Base-by-base conservation (phyloP, 1,140 invertebrate species). In the Drosophila lacteicornis region DNA sequence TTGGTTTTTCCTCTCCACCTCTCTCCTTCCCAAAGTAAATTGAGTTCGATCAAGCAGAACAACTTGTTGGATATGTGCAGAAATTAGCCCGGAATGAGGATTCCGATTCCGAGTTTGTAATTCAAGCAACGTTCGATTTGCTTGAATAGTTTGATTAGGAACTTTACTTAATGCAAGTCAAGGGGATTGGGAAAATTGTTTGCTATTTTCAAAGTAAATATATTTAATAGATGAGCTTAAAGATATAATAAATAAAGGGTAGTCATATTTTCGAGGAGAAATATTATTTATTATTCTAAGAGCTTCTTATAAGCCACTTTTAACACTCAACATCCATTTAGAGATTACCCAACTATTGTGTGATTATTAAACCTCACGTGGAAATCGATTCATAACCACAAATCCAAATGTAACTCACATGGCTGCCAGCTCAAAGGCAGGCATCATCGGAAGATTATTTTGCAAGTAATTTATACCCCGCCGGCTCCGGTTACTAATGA, bases 11-110 rank as follows among this genome's bases (percentile, higher is more conserved):
- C 19, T 42, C 33, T 17, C 27, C 25, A 25, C 36, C 27, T 22
- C 47, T 56, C 22, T 13, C 25, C 11, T 36, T 57, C 13, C 58
- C 36, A 69, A 56, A 56, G 60, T 53, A 82, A 75, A 66, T 76
- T 53, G 46, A 58, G 27, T 75, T 69, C 45, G 25, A 63, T 79
- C 49, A 47, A 58, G 61, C 75, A 38, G 42, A 66, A 61, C 61
- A 79, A 61, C 57, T 46, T 75, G 55, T 75, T 40, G 55, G 43
- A 60, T 66, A 58, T 69, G 63, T 69, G 43, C 36, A 50, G 30
- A 53, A 68, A 51, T 63, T 58, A 75, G 67, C 67, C 61, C 12
- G 9, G 33, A 19, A n/a, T 11, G 4, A 27, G 38, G 9, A 38
- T 25, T 40, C 13, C 4, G 19, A 30, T 33, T 40, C 13, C 4